Conservation (phyloP, 2,113 vertebrate genomes). For the Vidua chalybeata region DNA sequence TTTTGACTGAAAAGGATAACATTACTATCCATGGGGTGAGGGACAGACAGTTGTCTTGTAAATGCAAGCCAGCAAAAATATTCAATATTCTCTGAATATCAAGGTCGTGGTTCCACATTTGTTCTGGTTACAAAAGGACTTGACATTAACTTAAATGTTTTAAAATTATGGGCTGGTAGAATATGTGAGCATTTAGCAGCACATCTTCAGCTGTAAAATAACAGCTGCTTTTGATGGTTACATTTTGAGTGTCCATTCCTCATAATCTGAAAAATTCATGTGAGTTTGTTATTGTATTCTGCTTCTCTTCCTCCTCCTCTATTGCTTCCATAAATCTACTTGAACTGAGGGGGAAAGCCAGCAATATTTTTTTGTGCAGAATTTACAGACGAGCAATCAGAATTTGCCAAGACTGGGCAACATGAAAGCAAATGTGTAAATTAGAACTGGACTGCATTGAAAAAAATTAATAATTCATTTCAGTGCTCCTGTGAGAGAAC, state of each 20-base stretch:
- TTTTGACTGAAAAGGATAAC: neutral
- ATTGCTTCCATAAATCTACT: conserved; percentile 10
- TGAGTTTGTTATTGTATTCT: neutral
- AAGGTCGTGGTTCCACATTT: neutral
- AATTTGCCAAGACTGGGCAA: neutral
- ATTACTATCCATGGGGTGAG: neutral
- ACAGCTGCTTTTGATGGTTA: neutral
- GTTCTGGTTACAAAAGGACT: neutral
- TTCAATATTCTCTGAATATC: neutral
- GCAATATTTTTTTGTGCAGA: neutral
- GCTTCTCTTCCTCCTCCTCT: neutral
- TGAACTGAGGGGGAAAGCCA: neutral
- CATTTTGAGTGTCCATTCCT: neutral
- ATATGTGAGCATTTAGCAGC: neutral
- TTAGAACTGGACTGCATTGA: neutral
- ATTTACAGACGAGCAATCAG: conserved; percentile 26
- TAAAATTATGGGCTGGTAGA: neutral
- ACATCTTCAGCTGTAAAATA: conserved; percentile 15
- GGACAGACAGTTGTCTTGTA: neutral
- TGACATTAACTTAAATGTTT: neutral
- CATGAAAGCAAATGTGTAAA: conserved; percentile 15
- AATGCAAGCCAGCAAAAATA: neutral
- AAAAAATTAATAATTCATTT: conserved; percentile 48
- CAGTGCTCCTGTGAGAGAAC: neutral
- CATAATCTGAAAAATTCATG: conserved; percentile 15